Base-by-base conservation (phyloP, 53 echinoderm and acorn worm species). In the Arbacia lixula region DNA sequence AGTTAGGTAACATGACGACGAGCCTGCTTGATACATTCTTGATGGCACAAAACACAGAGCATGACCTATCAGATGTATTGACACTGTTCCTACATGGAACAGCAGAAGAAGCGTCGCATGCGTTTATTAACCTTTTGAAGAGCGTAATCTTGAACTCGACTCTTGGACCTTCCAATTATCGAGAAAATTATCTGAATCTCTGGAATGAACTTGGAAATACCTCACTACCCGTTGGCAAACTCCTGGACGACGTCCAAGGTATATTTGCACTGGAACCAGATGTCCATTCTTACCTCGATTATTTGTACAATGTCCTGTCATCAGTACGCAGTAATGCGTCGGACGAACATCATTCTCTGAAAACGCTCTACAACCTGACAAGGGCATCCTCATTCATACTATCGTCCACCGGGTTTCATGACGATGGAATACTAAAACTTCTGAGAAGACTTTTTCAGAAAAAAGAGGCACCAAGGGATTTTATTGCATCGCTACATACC, bases 281-380 rank as follows among this genome's bases (percentile, higher is more conserved):
- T 28, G 69, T 43, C 25, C 34, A 26, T 14, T 69, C 69, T 5
- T 69, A 69, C 43, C 42, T 69, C 2, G 46, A 69, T 41, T 69
- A 69, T 25, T 42, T 69, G 42, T 12, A 42, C 14, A 28, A 69
- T 4, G 17, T 69, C 16, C 27, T 69, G 10, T 11, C 42, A 27
- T 69, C 43, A 69, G 16, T 69, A 27, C 17, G 20, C 4, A 46
- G 9, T 10, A 46, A 46, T 46, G 42, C 4, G 28, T 27, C 2
- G 28, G 27, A 28, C n/a, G n/a, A n/a, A n/a, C n/a, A n/a, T n/a
- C n/a, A n/a, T n/a, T n/a, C n/a, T n/a, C n/a, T n/a, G n/a, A n/a
- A n/a, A n/a, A n/a, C n/a, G n/a, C n/a, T n/a, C n/a, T n/a, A n/a
- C n/a, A n/a, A n/a, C n/a, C n/a, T n/a, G n/a, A n/a, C n/a, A n/a